A percentile compares a stretch with the other conserved stretches of the same genome.
Evolutionary conservation across 2,113 vertebrate genomes (phyloP).

Genomic region (Nipponia nippon): DNA sequence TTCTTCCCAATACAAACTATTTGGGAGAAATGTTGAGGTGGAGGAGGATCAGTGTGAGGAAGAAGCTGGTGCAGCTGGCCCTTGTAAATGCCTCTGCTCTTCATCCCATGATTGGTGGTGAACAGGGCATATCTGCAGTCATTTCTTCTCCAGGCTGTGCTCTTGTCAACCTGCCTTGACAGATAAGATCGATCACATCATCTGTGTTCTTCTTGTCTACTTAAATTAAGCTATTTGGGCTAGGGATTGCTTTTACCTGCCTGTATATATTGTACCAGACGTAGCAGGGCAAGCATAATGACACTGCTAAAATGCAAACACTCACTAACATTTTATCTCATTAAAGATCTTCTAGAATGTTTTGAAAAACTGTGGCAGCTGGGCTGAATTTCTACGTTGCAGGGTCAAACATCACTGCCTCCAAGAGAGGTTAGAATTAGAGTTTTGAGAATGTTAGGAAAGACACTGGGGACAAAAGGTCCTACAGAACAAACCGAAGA

Average conservation of each 20-base stretch:
- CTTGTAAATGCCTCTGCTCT: not conserved
- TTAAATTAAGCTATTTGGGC: not conserved
- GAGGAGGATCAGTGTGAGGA: not conserved
- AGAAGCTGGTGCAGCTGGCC: not conserved
- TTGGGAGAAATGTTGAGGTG: not conserved
- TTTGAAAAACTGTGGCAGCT: not conserved
- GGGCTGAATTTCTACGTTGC: not conserved
- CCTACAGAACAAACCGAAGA: not conserved
- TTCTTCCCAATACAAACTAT: not conserved
- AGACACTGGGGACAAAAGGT: not conserved
- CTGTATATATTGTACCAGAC: not conserved
- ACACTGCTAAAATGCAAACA: not conserved
- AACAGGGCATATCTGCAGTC: not conserved
- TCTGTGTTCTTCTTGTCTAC: not conserved
- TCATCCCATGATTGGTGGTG: not conserved
- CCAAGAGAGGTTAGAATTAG: not conserved
- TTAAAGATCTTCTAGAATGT: not conserved
- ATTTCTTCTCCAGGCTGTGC: not conserved
- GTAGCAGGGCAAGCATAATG: not conserved
- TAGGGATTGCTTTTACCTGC: not conserved
- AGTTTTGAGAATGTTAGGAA: not conserved
- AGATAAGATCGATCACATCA: not conserved
- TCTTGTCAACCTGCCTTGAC: not conserved
- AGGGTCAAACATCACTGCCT: not conserved
- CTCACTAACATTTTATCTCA: not conserved